phyloP scores from a whole-genome alignment of 2,113 vertebrate species.

The Pholis gunnellus region DNA sequence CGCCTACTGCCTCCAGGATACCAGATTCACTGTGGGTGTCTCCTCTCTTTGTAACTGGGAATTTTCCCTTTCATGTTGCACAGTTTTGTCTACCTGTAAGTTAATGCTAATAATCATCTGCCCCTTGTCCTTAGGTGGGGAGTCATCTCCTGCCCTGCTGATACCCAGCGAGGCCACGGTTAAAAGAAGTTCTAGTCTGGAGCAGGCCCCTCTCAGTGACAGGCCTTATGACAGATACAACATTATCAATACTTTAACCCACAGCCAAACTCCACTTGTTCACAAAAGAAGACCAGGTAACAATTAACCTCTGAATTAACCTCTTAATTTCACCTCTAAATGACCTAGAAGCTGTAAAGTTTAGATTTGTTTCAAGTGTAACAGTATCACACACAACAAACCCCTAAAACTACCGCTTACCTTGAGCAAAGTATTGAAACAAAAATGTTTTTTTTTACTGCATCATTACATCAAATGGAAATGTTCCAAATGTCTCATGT shows the following conservation, averaged over 20 bases:
- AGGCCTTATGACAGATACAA: slow-evolving; percentile 80
- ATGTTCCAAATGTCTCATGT: neutral
- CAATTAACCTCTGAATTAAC: slow-evolving; percentile 57
- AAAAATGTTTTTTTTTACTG: neutral
- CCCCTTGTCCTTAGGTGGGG: slow-evolving; percentile 82
- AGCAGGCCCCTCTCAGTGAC: slow-evolving; percentile 80
- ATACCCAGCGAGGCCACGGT: slow-evolving; percentile 82
- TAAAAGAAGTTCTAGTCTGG: slow-evolving; percentile 80
- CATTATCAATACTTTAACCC: slow-evolving; percentile 32
- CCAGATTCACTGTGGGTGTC: slow-evolving; percentile 92
- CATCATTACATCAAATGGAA: neutral
- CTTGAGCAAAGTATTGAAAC: neutral
- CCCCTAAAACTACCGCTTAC: neutral
- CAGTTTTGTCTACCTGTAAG: neutral
- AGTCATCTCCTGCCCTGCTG: slow-evolving; percentile 86
- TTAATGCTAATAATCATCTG: slow-evolving; percentile 8
- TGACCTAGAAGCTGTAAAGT: neutral
- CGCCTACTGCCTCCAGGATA: slow-evolving; percentile 94
- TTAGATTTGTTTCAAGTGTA: neutral
- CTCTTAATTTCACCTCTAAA: neutral
- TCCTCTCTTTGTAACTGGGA: slow-evolving; percentile 2
- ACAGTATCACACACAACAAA: neutral
- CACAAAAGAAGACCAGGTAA: slow-evolving; percentile 89
- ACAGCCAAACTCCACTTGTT: slow-evolving; percentile 65
- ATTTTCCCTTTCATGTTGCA: neutral